Base-by-base conservation (phyloP, 2,797 vertebrate genomes). In the Phataginus tetradactyla region DNA sequence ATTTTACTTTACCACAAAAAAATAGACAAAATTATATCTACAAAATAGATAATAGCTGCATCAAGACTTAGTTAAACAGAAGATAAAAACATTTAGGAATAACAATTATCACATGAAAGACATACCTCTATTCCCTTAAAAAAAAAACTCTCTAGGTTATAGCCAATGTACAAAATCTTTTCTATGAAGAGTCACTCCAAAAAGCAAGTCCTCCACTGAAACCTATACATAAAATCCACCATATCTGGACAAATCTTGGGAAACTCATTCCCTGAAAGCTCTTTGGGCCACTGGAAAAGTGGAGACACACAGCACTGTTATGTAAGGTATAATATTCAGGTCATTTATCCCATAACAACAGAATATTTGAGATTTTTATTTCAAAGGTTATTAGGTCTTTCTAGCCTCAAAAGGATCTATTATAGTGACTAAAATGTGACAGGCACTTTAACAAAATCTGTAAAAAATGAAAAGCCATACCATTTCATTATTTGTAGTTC, bases 21-120 rank as follows among this genome's bases (percentile, higher is more conserved):
- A 89, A 53, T 12, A 90, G 18, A 92, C 72, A 93, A 93, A 86
- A 71, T 86, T 86, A 17, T 59, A 71, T 75, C 69, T 77, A 83
- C 5, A 68, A 90, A 90, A 72, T 5, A 63, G 23, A 79, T 27
- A 64, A 91, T 86, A 86, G 91, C 39, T 91, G 27, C n/a, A 87
- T 66, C 75, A 81, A 81, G 51, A 74, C 34, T 42, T 80, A 94
- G 64, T 23, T 59, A 84, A 61, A 77, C 7, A 66, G 37, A 29
- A 80, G 83, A 74, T 17, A 77, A 80, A 91, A 53, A 34, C 20
- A 86, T 23, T 86, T 79, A 66, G 74, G 32, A 91, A 77, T 71
- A 95, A 64, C 17, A 91, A 91, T 32, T 72, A 86, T 51, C 45
- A 91, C 49, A 87, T 51, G n/a, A 94, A 79, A n/a, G 55, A 95